These are phyloP conservation scores for Macropodus opercularis DNA, from an alignment of 2,797 vertebrate genomes.

Conservation along the genomic window DNA sequence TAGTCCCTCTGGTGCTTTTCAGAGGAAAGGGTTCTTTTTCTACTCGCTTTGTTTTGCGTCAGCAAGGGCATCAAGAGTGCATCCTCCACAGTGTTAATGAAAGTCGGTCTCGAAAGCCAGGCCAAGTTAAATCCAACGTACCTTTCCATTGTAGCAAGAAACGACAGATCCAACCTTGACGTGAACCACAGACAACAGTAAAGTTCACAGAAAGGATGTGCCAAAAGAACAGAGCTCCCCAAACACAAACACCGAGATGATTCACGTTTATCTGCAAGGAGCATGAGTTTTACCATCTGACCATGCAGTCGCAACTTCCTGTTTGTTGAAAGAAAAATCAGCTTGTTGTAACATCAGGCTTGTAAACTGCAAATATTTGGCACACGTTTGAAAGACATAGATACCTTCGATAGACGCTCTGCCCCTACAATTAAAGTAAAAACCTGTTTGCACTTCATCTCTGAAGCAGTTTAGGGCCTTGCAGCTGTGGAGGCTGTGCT, in stretches of 20 bases:
- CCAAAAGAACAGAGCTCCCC: slow-evolving; percentile 29
- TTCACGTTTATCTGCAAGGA: slow-evolving; percentile 25
- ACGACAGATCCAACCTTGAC: slow-evolving; percentile 59
- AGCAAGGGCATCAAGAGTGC: slow-evolving; percentile 76
- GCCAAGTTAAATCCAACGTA: slow-evolving; percentile 51
- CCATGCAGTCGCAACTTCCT: slow-evolving; percentile 39
- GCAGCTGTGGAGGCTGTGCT: slow-evolving; percentile 56
- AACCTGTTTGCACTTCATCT: slow-evolving; percentile 37
- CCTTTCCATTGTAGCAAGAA: slow-evolving; percentile 47
- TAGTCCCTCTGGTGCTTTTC: slow-evolving; percentile 74
- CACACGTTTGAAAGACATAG: slow-evolving; percentile 43
- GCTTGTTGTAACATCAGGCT: slow-evolving; percentile 31
- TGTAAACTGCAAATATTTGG: slow-evolving; percentile 57
- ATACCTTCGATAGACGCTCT: slow-evolving; percentile 28
- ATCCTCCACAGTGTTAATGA: slow-evolving; percentile 62
- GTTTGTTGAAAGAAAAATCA: slow-evolving; percentile 43
- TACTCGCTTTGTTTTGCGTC: slow-evolving; percentile 72
- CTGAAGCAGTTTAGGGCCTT: slow-evolving; percentile 53
- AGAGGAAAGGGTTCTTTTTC: slow-evolving; percentile 74
- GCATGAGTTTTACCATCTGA: slow-evolving; percentile 35
- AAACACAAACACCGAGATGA: slow-evolving; percentile 24
- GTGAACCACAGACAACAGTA: slow-evolving; percentile 38
- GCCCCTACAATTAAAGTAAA: slow-evolving; percentile 7
- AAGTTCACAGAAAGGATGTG: slow-evolving; percentile 56
- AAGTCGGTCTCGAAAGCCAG: slow-evolving; percentile 52